Evolutionary conservation across 2,797 vertebrate genomes (phyloP).

Genomic region (Lagodon rhomboides): DNA sequence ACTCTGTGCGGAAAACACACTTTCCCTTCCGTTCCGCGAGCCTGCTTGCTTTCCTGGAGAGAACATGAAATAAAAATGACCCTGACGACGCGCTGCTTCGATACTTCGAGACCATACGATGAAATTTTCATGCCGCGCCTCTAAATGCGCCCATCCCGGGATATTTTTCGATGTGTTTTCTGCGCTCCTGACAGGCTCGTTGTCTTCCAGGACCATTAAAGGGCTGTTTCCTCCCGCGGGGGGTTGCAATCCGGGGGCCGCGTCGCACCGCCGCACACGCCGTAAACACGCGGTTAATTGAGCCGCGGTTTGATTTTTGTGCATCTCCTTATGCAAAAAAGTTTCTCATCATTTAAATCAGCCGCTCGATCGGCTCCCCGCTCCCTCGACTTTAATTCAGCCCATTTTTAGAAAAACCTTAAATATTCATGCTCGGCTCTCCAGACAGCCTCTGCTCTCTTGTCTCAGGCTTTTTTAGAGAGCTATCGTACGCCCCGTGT

Average conservation of each 20-base stretch:
- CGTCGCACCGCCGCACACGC: constrained; percentile 10
- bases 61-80: constrained; percentile 80
- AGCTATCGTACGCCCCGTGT: neutral
- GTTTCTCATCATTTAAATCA: constrained; percentile 30
- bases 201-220: constrained; percentile 67
- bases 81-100: constrained; percentile 69
- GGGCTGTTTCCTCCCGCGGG: constrained; percentile 16
- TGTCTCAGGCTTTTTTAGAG: constrained; percentile 34
- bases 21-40: constrained; percentile 4
- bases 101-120: constrained; percentile 72
- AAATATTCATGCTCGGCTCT: constrained; percentile 40
- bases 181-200: constrained; percentile 77
- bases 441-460: constrained; percentile 15
- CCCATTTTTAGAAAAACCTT: constrained; percentile 14
- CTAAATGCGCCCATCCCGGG: constrained; percentile 76
- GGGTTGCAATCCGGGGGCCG: constrained; percentile 32
- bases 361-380: neutral
- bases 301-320: neutral
- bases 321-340: neutral
- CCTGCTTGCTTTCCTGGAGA: constrained; percentile 67
- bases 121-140: constrained; percentile 78
- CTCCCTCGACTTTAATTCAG: constrained; percentile 5
- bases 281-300: constrained; percentile 5
- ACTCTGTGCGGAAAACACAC: neutral
- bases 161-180: constrained; percentile 82